These are phyloP conservation scores for Achatina immaculata DNA, from an alignment of 1,140 invertebrate species.

Conservation along the genomic window DNA sequence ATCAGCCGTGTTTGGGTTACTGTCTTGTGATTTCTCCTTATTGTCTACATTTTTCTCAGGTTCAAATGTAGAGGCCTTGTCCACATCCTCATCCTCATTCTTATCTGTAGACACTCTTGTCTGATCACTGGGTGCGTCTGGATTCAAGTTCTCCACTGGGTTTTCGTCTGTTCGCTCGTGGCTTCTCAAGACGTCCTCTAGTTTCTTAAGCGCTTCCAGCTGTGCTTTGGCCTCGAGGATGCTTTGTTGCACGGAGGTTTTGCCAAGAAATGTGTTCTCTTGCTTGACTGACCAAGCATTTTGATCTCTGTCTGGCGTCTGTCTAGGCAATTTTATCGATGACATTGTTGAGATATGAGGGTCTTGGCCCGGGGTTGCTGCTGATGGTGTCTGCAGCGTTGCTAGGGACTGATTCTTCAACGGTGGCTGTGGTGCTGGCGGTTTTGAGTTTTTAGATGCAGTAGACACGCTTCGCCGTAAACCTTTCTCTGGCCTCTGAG, in stretches of 20 bases:
- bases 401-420: constrained; percentile 5
- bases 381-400: neutral
- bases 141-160: neutral
- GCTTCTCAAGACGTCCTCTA: constrained; percentile 35
- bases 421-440: constrained; percentile 17
- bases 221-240: constrained; percentile 37
- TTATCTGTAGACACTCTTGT: too few relatives aligned
- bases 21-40: too few relatives aligned
- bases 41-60: too few relatives aligned
- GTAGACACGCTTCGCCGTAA: constrained; percentile 3
- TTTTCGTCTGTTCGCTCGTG: neutral
- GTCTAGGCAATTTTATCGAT: neutral
- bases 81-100: too few relatives aligned
- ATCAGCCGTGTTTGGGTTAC: too few relatives aligned
- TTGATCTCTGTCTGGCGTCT: neutral
- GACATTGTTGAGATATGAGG: neutral
- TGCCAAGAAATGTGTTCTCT: neutral
- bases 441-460: neutral
- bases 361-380: neutral
- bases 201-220: constrained; percentile 40
- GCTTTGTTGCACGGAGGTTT: constrained; percentile 2
- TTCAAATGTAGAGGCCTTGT: too few relatives aligned
- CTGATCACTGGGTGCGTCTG: neutral
- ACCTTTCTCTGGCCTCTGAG: neutral
- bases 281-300: neutral